These are phyloP conservation scores for Ceyx melanurus DNA, from an alignment of 2,113 vertebrate species.

Conservation along the genomic window DNA sequence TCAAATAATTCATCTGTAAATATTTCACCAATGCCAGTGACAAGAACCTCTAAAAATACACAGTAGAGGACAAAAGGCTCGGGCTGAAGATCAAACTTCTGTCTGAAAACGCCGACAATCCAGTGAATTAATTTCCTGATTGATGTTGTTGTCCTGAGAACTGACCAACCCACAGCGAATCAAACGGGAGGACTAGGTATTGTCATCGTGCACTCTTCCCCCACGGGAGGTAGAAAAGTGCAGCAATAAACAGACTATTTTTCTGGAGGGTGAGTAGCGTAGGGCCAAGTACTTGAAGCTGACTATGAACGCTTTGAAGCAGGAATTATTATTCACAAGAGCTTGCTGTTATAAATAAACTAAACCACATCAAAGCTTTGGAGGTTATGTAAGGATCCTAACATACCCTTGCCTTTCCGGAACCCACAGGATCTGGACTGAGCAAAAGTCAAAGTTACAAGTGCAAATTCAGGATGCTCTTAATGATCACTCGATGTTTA, in stretches of 20 bases:
- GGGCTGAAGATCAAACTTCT: background rate
- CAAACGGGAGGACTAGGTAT: background rate
- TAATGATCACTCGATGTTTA: background rate
- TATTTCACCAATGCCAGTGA: slow-evolving; percentile 28
- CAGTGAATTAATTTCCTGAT: background rate
- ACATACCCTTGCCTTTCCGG: slow-evolving; percentile 1
- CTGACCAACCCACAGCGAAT: background rate
- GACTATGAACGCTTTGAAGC: slow-evolving; percentile 23
- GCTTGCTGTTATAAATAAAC: slow-evolving; percentile 59
- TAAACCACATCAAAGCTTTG: slow-evolving; percentile 39
- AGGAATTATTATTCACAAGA: slow-evolving; percentile 40
- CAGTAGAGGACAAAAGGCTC: slow-evolving; percentile 26
- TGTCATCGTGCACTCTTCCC: background rate
- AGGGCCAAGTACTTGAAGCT: background rate
- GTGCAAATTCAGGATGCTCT: background rate
- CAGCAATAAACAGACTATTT: background rate
- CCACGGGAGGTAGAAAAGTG: background rate
- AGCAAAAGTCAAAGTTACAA: slow-evolving; percentile 3
- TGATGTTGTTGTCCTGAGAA: background rate
- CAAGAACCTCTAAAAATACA: slow-evolving; percentile 53
- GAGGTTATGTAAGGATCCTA: slow-evolving; percentile 51
- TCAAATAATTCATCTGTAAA: slow-evolving; percentile 55
- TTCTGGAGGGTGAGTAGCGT: background rate
- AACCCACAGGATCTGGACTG: background rate
- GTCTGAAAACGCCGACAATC: background rate